Evolutionary conservation across 2,888 invertebrate genomes (phyloP), one percentile per base, ranked within the genome.

Genomic region (Drosophila diplacantha): DNA sequence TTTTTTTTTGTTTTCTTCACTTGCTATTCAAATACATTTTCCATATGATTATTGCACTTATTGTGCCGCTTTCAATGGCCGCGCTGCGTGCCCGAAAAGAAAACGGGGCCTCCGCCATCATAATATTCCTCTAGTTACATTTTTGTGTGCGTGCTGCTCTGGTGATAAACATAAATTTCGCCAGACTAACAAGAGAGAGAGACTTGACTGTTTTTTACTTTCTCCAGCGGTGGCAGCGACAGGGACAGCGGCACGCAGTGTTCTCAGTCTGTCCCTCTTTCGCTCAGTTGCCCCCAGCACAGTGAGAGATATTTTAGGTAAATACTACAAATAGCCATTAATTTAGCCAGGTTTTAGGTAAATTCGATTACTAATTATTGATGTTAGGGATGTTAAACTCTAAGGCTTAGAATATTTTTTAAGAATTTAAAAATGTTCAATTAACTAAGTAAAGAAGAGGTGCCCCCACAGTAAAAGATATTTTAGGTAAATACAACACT

Each of bases 111-210:
- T n/a, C 50, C 54, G 57, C 60, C 47, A 38, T 56, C 60, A 22
- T 22, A 5, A 22, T 43, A 41, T 18, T 60, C 39, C 43, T 31
- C 35, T 39, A 44, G 44, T 46, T 57, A 37, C 41, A 22, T 20
- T 22, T 50, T 65, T 51, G 34, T 29, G 44, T 54, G 46, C 51
- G 66, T 50, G 67, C 44, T 58, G 58, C 65, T 65, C 50, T 57
- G 41, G 61, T 73, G 61, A 75, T 81, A 73, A 81, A 81, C 70
- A 81, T 79, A 76, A 81, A 81, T 79, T 81, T 81, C 80, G 76
- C 77, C 76, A 74, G 44, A 31, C 44, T 14, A 46, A 46, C 44
- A 46, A 22, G 22, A 14, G 18, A 18, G 50, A 44, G 43, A 47
- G 31, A 71, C 73, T 68, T 60, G 58, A 66, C 60, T 51, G 50